Evolutionary conservation across 2,797 vertebrate species (phyloP).

Genomic region (Eulemur rubriventer): DNA sequence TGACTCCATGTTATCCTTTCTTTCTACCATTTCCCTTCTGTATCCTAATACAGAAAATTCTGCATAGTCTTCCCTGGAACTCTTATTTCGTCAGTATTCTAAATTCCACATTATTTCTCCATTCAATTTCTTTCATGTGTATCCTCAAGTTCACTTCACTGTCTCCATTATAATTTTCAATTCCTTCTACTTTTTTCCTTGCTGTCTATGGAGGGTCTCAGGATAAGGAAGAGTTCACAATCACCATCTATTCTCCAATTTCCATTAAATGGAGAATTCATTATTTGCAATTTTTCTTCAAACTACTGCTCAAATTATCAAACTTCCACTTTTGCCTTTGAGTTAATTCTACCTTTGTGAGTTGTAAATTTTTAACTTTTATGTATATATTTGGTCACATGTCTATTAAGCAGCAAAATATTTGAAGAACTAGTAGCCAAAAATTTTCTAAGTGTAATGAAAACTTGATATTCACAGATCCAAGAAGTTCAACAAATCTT

Average conservation of each 20-base stretch:
- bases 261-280: neutral
- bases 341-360: neutral
- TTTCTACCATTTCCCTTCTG: neutral
- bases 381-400: neutral
- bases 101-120: neutral
- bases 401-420: neutral
- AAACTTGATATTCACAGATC: neutral
- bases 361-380: neutral
- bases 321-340: neutral
- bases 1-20: neutral
- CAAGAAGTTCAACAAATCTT: neutral
- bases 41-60: neutral
- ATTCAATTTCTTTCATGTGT: neutral
- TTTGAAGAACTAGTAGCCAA: neutral
- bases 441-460: neutral
- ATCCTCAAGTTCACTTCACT: neutral
- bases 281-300: neutral
- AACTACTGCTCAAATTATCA: conserved; percentile 35
- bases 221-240: neutral
- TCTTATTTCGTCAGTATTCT: neutral
- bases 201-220: neutral
- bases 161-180: neutral
- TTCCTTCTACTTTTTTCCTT: neutral
- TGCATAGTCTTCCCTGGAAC: neutral
- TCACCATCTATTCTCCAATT: neutral